Percentiles rank a stretch among this genome's conserved stretches.
These are phyloP conservation scores for Trichacis sp. DNA, from an alignment of 2,888 invertebrate species.

Conservation along the genomic window DNA sequence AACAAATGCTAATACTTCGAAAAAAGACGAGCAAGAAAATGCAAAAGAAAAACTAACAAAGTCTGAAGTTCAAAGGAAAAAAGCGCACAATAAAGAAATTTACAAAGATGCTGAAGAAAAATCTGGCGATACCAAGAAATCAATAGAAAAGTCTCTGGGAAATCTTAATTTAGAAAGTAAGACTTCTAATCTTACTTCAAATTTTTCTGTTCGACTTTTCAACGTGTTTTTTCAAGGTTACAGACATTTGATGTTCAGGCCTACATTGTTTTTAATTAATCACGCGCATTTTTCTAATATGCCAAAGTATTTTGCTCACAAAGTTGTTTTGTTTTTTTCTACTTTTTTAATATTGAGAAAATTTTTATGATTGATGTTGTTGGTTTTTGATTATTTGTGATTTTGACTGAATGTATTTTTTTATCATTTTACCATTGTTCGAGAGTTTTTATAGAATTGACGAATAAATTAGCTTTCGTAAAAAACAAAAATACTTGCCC, in stretches of 20 bases:
- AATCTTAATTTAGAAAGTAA: constrained; percentile 23
- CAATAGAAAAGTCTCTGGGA: constrained; percentile 11
- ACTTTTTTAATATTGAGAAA: background rate
- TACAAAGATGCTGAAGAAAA: background rate
- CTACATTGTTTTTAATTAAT: background rate
- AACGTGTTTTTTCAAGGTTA: background rate
- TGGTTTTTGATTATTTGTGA: background rate
- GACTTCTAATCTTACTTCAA: background rate
- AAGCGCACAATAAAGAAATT: background rate
- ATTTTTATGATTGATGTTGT: background rate
- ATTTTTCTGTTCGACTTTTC: background rate
- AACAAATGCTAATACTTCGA: constrained; percentile 36
- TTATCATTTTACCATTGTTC: background rate
- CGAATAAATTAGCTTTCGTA: too few species aligned
- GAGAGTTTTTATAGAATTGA: too few species aligned
- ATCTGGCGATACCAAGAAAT: constrained; percentile 13
- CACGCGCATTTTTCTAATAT: background rate
- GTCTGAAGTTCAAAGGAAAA: constrained; percentile 7
- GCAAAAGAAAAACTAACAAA: constrained; percentile 4
- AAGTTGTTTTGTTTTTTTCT: background rate
- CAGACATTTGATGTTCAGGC: background rate
- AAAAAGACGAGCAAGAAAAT: constrained; percentile 46
- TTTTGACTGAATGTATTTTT: background rate
- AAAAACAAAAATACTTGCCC: too few species aligned
- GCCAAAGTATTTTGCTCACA: background rate